These are phyloP conservation scores for Maniola hyperantus DNA, from an alignment of 2,888 invertebrate species.

Conservation along the genomic window DNA sequence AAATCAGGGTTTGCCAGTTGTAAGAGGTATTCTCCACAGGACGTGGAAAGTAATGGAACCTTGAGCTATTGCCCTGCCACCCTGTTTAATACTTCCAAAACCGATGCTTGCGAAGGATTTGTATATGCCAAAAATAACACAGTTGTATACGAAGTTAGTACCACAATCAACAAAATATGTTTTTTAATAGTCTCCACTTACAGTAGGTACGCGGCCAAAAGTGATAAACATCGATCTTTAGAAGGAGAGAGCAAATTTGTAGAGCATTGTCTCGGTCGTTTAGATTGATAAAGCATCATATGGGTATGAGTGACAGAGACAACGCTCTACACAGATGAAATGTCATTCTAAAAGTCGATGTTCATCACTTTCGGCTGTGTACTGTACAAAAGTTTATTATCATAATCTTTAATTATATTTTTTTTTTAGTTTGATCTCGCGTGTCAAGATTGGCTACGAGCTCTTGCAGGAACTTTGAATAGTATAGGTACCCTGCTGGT, in stretches of 20 bases:
- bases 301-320: too few relatives aligned
- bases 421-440: constrained; percentile 84
- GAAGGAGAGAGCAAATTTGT: too few relatives aligned
- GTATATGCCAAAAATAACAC: constrained; percentile 63
- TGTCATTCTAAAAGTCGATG: too few relatives aligned
- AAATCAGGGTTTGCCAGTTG: constrained; percentile 59
- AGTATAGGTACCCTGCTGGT: constrained; percentile 87
- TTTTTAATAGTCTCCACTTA: too few relatives aligned
- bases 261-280: too few relatives aligned
- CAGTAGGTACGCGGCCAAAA: too few relatives aligned
- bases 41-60: constrained; percentile 46
- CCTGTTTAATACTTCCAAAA: constrained; percentile 49
- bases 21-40: constrained; percentile 58
- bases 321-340: too few relatives aligned
- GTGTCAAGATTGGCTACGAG: constrained; percentile 87
- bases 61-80: constrained; percentile 54
- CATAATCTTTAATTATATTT: background rate
- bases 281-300: too few relatives aligned
- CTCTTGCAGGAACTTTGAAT: constrained; percentile 87
- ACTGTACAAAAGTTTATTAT: too few relatives aligned
- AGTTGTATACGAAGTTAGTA: constrained; percentile 66
- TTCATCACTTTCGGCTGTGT: too few relatives aligned
- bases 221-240: too few relatives aligned
- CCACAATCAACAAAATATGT: background rate
- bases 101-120: constrained; percentile 53